Evolutionary conservation across 2,113 vertebrate species (phyloP).

Genomic region (Axis porcinus): DNA sequence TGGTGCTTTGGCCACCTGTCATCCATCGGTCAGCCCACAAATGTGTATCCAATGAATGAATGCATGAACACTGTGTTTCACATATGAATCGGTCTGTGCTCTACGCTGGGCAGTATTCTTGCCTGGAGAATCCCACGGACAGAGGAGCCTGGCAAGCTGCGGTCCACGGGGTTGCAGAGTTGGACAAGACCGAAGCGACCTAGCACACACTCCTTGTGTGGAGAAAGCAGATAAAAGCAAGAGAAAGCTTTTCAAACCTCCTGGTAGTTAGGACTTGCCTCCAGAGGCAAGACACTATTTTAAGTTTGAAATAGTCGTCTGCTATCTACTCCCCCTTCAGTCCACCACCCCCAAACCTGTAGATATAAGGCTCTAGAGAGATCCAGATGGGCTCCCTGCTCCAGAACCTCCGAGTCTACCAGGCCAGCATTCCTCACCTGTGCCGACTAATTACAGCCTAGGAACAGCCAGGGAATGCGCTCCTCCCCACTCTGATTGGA

Average conservation of each 20-base stretch:
- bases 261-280: not conserved
- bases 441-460: not conserved
- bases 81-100: not conserved
- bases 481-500: not conserved
- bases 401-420: not conserved
- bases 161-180: not conserved
- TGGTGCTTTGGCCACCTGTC: not conserved
- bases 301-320: not conserved
- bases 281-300: not conserved
- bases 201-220: not conserved
- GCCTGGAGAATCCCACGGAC: not conserved
- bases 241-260: not conserved
- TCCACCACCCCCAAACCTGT: accelerated
- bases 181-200: not conserved
- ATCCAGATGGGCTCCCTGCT: not conserved
- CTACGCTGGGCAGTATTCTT: not conserved
- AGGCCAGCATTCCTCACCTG: not conserved
- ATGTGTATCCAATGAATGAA: not conserved
- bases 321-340: accelerated
- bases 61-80: not conserved
- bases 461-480: not conserved
- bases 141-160: not conserved
- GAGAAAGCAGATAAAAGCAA: not conserved
- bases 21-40: not conserved
- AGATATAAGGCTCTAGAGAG: not conserved